These are phyloP conservation scores for Cottoperca gobio DNA, from an alignment of 2,797 vertebrate species.

Conservation along the genomic window DNA sequence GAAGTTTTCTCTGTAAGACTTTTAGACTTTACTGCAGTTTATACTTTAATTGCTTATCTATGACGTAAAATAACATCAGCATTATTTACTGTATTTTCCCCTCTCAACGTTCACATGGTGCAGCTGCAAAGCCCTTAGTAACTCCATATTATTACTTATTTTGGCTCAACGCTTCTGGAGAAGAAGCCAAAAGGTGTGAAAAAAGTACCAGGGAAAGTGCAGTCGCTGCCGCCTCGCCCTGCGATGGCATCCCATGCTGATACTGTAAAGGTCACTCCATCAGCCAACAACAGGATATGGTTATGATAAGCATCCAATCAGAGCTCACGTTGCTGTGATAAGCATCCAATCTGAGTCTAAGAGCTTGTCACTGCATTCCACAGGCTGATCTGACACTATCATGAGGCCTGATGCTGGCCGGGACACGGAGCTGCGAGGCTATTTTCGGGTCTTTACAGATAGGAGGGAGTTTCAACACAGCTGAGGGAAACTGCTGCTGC, in stretches of 20 bases:
- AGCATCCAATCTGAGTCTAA: slow-evolving; percentile 74
- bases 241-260: slow-evolving; percentile 62
- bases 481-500: slow-evolving; percentile 20
- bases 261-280: slow-evolving; percentile 73
- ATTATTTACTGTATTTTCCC: background rate
- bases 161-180: background rate
- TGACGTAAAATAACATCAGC: background rate
- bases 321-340: slow-evolving; percentile 58
- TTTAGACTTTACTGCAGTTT: background rate
- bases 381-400: slow-evolving; percentile 69
- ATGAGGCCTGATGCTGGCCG: slow-evolving; percentile 52
- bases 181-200: slow-evolving; percentile 49
- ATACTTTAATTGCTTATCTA: background rate
- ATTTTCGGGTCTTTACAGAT: slow-evolving; percentile 73
- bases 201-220: slow-evolving; percentile 35
- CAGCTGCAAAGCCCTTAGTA: background rate
- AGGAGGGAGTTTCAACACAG: slow-evolving; percentile 46
- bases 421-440: slow-evolving; percentile 49
- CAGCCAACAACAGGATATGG: slow-evolving; percentile 46
- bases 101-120: fast-evolving
- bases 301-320: slow-evolving; percentile 77
- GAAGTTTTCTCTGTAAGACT: background rate
- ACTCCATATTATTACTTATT: background rate
- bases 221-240: slow-evolving; percentile 18
- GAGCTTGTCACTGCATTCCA: slow-evolving; percentile 77